These are phyloP conservation scores for Drosophila seclusa DNA, from an alignment of 2,888 invertebrate species.

Conservation along the genomic window DNA sequence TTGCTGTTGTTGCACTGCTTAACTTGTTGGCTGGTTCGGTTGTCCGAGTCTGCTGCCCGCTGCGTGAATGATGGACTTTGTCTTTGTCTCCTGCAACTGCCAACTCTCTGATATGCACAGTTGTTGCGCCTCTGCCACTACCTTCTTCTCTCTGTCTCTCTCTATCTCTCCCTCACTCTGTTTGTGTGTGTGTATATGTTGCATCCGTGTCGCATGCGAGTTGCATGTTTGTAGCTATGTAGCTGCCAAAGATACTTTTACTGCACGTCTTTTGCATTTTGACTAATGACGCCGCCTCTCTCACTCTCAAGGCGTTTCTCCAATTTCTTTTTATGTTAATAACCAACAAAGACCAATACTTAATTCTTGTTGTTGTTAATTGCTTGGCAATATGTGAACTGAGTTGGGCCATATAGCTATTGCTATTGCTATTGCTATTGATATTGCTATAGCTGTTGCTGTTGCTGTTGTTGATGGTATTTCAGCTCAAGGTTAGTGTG, in stretches of 20 bases:
- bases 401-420: neutral
- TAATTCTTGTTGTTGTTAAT: conserved; percentile 53
- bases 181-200: conserved; percentile 11
- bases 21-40: conserved; percentile 63
- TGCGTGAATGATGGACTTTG: conserved; percentile 83
- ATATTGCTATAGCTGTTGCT: conserved; percentile 10
- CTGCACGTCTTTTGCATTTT: conserved; percentile 71
- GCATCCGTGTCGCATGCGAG: conserved; percentile 59
- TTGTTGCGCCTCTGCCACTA: conserved; percentile 16
- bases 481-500: conserved; percentile 50
- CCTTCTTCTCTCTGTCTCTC: neutral
- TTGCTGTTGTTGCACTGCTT: conserved; percentile 56
- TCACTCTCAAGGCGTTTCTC: conserved; percentile 51
- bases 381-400: conserved; percentile 24
- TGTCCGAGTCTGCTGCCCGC: conserved; percentile 76
- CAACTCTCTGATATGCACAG: conserved; percentile 48
- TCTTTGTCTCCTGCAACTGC: conserved; percentile 71
- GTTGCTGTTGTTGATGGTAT: conserved; percentile 16
- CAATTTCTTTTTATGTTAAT: conserved; percentile 72
- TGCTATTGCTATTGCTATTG: conserved; percentile 22
- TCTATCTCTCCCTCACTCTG: neutral
- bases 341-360: conserved; percentile 47
- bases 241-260: conserved; percentile 79
- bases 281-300: conserved; percentile 75
- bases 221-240: conserved; percentile 78